Percentiles rank a stretch among this genome's conserved stretches.
These are phyloP conservation scores for Petaurus breviceps DNA, from an alignment of 2,113 vertebrate genomes.

Conservation along the genomic window DNA sequence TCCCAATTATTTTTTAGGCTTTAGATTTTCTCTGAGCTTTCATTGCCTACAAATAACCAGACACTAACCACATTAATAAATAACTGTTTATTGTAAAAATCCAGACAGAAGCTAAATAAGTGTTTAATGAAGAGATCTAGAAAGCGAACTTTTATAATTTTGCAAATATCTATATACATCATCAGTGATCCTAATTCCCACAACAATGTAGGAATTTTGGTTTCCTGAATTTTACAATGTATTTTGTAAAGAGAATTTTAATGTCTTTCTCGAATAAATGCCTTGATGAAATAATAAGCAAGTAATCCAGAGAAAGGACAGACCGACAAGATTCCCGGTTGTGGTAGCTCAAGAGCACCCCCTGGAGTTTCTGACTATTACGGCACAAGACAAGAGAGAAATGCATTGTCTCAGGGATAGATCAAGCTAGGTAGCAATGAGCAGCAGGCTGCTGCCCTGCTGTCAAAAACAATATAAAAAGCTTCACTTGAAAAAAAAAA, in stretches of 20 bases:
- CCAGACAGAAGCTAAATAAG: conserved; percentile 31
- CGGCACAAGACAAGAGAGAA: conserved; percentile 15
- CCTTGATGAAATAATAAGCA: conserved; percentile 70
- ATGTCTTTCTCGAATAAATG: conserved; percentile 62
- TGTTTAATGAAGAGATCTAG: conserved; percentile 20
- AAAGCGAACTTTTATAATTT: not conserved
- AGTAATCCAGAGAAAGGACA: conserved; percentile 52
- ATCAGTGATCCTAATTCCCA: conserved; percentile 27
- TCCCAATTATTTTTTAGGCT: conserved; percentile 27
- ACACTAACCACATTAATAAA: conserved; percentile 44
- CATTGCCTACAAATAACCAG: conserved; percentile 46
- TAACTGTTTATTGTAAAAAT: conserved; percentile 52
- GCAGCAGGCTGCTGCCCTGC: conserved; percentile 11
- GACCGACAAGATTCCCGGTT: not conserved
- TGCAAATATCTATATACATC: conserved; percentile 35
- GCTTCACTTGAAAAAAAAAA: not conserved
- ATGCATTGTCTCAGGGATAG: not conserved
- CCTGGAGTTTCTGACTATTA: conserved; percentile 67
- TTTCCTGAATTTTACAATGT: not conserved
- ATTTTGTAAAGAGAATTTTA: conserved; percentile 59
- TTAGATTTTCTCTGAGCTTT: conserved; percentile 47
- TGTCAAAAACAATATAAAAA: conserved; percentile 24
- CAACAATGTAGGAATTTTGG: conserved; percentile 21
- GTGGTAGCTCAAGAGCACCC: conserved; percentile 79
- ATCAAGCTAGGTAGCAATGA: not conserved